These are phyloP conservation scores for Oithona nana DNA, from an alignment of 2,888 invertebrate genomes.

Conservation along the genomic window DNA sequence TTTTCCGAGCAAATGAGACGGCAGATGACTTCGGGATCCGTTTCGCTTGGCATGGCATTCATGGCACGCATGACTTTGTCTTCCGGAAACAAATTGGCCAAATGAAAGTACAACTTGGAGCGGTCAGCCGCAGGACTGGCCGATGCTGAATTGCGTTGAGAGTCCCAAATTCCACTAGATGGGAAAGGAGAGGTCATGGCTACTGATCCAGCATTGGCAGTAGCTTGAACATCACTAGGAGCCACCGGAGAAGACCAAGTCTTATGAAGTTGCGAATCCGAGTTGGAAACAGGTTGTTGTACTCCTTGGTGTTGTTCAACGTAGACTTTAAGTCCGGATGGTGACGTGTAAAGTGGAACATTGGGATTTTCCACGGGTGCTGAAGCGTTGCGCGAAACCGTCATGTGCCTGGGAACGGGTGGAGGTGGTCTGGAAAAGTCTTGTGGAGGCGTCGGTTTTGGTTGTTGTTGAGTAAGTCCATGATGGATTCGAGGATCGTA, in stretches of 20 bases:
- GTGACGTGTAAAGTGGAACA: conserved; percentile 22
- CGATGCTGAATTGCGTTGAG: conserved; percentile 21
- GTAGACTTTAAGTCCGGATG: too few relatives aligned
- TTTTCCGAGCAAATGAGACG: conserved; percentile 46
- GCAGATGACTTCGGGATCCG: conserved; percentile 72
- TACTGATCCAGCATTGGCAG: conserved; percentile 18
- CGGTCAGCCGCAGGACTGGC: conserved; percentile 11
- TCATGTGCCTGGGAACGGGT: conserved; percentile 29
- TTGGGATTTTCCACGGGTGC: conserved; percentile 36
- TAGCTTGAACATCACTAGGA: conserved; percentile 21
- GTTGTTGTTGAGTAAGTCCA: conserved; percentile 24
- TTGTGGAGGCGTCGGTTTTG: conserved; percentile 9
- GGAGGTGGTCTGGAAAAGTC: conserved; percentile 2
- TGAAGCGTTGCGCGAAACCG: conserved; percentile 51
- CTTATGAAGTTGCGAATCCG: conserved; percentile 40
- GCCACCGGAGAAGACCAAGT: conserved; percentile 8
- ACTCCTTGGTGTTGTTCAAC: conserved; percentile 26
- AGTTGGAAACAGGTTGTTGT: conserved; percentile 34
- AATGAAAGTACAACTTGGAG: conserved; percentile 52
- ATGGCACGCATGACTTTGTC: conserved; percentile 73
- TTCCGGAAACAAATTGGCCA: conserved; percentile 77
- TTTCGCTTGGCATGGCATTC: conserved; percentile 69
- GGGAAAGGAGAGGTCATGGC: conserved; percentile 25
- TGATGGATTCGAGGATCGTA: conserved; percentile 51
- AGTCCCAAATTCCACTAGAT: conserved; percentile 23